These are phyloP conservation scores for Drosophila acutilabella DNA, from an alignment of 2,888 invertebrate species.

Conservation along the genomic window DNA sequence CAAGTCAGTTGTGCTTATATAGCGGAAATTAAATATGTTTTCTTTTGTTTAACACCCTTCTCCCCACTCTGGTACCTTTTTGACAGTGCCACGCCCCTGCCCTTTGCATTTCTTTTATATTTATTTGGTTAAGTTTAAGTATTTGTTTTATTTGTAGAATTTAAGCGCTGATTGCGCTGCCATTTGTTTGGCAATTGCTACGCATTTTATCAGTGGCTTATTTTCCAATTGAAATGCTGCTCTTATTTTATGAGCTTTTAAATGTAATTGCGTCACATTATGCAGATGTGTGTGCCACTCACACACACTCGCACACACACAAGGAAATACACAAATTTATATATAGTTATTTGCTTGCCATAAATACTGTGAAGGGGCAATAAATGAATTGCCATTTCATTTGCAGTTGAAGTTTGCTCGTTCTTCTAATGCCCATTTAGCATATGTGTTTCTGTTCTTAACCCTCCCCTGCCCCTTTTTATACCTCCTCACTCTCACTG, in stretches of 20 bases:
- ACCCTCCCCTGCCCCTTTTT: not conserved
- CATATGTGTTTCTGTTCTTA: constrained; percentile 34
- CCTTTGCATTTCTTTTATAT: not conserved
- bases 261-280: constrained; percentile 71
- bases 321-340: constrained; percentile 1
- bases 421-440: constrained; percentile 63
- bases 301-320: too few relatives aligned
- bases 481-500: constrained; percentile 18
- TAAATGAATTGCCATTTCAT: constrained; percentile 79
- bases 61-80: too few relatives aligned
- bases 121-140: not conserved
- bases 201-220: constrained; percentile 43
- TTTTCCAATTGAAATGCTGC: constrained; percentile 50
- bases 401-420: constrained; percentile 59
- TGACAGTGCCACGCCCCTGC: not conserved
- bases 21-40: constrained; percentile 53
- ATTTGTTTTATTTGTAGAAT: constrained; percentile 15
- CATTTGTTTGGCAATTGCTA: constrained; percentile 40
- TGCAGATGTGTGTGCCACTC: constrained; percentile 53
- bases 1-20: constrained; percentile 56
- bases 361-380: constrained; percentile 65
- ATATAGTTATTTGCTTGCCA: constrained; percentile 71
- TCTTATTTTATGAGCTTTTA: constrained; percentile 62
- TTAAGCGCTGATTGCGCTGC: constrained; percentile 22
- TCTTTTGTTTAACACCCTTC: constrained; percentile 1